phyloP scores from a whole-genome alignment of 2,888 invertebrate species.

The Hemicrepidius hirtus region DNA sequence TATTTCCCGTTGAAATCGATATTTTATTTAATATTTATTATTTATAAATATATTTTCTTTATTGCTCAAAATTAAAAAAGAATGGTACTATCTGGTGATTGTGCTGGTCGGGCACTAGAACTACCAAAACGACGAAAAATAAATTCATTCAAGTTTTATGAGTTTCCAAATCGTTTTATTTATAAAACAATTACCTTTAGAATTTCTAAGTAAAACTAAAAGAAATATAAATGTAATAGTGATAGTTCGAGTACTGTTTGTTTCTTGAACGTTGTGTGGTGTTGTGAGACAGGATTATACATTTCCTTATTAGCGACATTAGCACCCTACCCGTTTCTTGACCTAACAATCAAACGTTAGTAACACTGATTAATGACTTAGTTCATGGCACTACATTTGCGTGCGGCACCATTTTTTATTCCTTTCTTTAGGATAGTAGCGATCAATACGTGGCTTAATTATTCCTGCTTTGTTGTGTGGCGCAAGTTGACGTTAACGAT shows the following conservation, averaged over 20 bases:
- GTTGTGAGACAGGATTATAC: neutral
- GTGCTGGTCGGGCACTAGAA: no score
- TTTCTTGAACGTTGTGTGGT: neutral
- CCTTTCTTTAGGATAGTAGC: constrained; percentile 27
- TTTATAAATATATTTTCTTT: no score
- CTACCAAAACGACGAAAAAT: no score
- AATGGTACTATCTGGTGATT: no score
- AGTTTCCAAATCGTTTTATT: no score
- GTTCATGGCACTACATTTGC: constrained; percentile 45
- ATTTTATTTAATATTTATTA: no score
- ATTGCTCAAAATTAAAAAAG: no score
- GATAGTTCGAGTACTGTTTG: neutral
- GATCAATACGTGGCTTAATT: constrained; percentile 47
- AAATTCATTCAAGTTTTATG: no score
- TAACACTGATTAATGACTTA: constrained; percentile 50
- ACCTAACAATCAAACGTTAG: constrained; percentile 41
- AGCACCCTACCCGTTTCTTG: constrained; percentile 38
- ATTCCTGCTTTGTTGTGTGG: constrained; percentile 36
- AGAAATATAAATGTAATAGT: no score
- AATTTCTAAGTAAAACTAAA: no score
- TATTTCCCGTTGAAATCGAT: no score
- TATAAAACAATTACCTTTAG: no score
- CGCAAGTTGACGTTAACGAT: constrained; percentile 34
- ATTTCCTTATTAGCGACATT: constrained; percentile 18
- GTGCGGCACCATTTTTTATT: constrained; percentile 49